A percentile compares a stretch with the other conserved stretches of the same genome.
Evolutionary conservation across 2,797 vertebrate genomes (phyloP).

Genomic region (Scleropages formosus): DNA sequence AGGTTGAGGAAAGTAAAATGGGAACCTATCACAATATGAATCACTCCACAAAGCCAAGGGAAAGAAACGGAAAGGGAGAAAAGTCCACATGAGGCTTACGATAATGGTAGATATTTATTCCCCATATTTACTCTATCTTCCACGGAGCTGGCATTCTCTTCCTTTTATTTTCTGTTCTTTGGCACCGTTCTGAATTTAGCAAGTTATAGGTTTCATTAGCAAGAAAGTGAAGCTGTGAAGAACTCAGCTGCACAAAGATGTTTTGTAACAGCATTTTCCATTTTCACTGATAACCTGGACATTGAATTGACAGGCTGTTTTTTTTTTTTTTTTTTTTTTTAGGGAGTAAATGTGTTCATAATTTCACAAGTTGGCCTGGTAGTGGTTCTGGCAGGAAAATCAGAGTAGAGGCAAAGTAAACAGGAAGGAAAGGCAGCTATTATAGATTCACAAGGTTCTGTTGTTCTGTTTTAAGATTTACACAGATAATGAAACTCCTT

Average conservation of each 20-base stretch:
- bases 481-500: slow-evolving; percentile 3
- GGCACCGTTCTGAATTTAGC: not conserved
- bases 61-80: not conserved
- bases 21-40: not conserved
- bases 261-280: no score
- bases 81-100: not conserved
- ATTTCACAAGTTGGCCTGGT: not conserved
- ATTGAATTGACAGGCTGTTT: not conserved
- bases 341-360: not conserved
- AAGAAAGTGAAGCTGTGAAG: not conserved
- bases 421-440: slow-evolving; percentile 14
- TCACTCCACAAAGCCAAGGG: not conserved
- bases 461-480: slow-evolving; percentile 11
- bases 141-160: not conserved
- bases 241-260: not conserved
- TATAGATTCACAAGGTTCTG: not conserved
- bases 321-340: no score
- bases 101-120: slow-evolving; percentile 1
- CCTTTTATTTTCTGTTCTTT: not conserved
- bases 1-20: not conserved
- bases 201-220: not conserved
- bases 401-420: not conserved
- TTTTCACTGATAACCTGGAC: no score
- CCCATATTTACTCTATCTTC: not conserved
- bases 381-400: not conserved